Conservation (phyloP, 2,797 vertebrate genomes). For the Periophthalmus magnuspinnatus region DNA sequence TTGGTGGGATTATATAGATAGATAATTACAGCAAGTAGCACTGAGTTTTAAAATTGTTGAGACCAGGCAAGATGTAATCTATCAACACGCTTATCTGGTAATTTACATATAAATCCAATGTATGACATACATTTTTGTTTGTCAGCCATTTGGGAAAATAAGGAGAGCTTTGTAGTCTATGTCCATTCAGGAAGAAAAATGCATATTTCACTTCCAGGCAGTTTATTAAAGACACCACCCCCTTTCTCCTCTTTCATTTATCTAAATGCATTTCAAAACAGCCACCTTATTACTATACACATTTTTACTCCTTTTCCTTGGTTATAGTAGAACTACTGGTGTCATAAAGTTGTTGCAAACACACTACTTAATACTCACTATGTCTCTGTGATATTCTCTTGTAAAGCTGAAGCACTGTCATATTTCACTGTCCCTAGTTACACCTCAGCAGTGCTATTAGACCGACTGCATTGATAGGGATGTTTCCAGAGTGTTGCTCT, state of each 20-base stretch:
- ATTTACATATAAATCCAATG: background rate
- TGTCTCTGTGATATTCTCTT: constrained; percentile 24
- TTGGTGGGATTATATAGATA: too few relatives aligned
- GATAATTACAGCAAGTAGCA: too few relatives aligned
- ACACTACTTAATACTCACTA: background rate
- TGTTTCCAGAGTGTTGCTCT: constrained; percentile 47
- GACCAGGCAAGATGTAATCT: too few relatives aligned
- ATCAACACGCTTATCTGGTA: too few relatives aligned
- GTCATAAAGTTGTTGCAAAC: background rate
- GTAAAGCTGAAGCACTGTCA: constrained; percentile 41
- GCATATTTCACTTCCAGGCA: too few relatives aligned
- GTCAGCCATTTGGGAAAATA: background rate
- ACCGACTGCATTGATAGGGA: constrained; percentile 40
- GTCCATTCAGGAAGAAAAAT: background rate
- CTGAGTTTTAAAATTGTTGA: too few relatives aligned
- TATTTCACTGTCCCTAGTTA: constrained; percentile 12
- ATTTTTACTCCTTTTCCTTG: too few relatives aligned
- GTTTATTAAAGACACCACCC: too few relatives aligned
- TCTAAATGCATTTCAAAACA: background rate
- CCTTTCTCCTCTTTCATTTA: too few relatives aligned
- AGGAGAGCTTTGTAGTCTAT: background rate
- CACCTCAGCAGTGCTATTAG: constrained; percentile 28
- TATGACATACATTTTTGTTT: background rate
- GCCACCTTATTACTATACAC: too few relatives aligned
- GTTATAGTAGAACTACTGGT: background rate